Base-by-base conservation (phyloP, 92 coral and sea anemone species). In the Zoanthus sociatus region DNA sequence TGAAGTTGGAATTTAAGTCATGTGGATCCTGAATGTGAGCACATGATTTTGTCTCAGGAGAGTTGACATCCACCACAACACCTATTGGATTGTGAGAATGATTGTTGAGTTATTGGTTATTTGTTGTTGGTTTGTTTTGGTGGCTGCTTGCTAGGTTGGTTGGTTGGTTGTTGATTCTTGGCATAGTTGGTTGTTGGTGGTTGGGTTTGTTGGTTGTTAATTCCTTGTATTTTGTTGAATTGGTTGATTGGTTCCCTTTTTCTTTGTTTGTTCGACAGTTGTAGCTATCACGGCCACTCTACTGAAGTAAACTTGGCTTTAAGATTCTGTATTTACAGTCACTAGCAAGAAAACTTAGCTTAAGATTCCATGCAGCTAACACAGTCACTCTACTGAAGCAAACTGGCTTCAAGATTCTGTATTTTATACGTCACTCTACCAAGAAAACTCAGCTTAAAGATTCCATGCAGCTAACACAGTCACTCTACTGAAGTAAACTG, bases 11-110 rank as follows among this genome's bases (percentile, higher is more conserved):
- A 66, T 56, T 75, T 46, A 53, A 86, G 56, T 78, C 46, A 44
- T 87, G 47, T 37, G 86, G 67, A 56, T 87, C 78, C 37, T 87
- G 77, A 53, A 87, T 58, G 67, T 55, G 71, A 53, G 78, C 70
- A 79, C 86, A 87, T 78, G 77, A 32, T 76, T 87, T 70, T 64
- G 78, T 58, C 69, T 79, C 86, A 58, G 90, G 90, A 61, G 86
- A 87, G 78, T 64, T 64, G 31, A 68, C 78, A 69, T 83, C 77
- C 46, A 83, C 55, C 30, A 46, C 48, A 83, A 66, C 32, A 44
- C 50, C 76, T 72, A 15, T 53, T 42, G 87, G 83, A 42, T 46
- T 77, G 26, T 77, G 58, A 47, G 83, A n/a, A 48, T 77, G 61
- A 76, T 75, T 75, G 56, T 8, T 75, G 15, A 9, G 61, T 76